Evolutionary conservation across 23 tunicate species (phyloP), one percentile per base, ranked within the genome.

Genomic region (Ciona savignyi): DNA sequence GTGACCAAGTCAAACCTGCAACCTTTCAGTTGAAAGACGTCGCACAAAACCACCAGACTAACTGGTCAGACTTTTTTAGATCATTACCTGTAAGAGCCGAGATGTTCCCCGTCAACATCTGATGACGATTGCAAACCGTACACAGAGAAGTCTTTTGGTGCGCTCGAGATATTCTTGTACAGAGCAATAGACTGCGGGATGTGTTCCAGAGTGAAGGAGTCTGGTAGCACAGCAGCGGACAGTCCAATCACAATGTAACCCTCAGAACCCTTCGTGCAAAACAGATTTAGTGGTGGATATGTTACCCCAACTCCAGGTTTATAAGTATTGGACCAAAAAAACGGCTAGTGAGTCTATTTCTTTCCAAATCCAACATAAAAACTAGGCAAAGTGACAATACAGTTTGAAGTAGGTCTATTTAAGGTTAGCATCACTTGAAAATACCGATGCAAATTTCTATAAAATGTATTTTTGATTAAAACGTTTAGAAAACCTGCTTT

Each of bases 111-210:
- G 1, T 78, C 80, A 0, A 32, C 19, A 35, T 81, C 93, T 23
- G 61, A 63, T 2, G 78, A 25, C 30, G 68, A 68, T 0, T 67
- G 42, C 0, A 93, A 72, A 0, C 88, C 98, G 42, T 63, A 76
- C 73, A 93, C 88, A 63, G 83, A 51, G 70, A 93, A 86, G 42
- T 93, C 82, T 70, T 86, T 81, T 6, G 98, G 98, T 2, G 98
- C 98, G 73, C 88, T 81, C 31, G 82, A 73, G 22, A 83, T 93
- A 29, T 82, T 81, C 28, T 75, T 78, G 66, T 63, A 60, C 21
- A 74, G 75, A 15, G 95, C 71, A 2, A 94, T 65, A 19, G 77
- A 70, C 60, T 71, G 79, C 0, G 99, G 92, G 33, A 95, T 88
- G 64, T 95, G 99, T 27, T 95, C 99, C 21, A 95, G 63, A 2